These are phyloP conservation scores for Chaenogobius annularis DNA, from an alignment of 2,113 vertebrate species.

Conservation along the genomic window DNA sequence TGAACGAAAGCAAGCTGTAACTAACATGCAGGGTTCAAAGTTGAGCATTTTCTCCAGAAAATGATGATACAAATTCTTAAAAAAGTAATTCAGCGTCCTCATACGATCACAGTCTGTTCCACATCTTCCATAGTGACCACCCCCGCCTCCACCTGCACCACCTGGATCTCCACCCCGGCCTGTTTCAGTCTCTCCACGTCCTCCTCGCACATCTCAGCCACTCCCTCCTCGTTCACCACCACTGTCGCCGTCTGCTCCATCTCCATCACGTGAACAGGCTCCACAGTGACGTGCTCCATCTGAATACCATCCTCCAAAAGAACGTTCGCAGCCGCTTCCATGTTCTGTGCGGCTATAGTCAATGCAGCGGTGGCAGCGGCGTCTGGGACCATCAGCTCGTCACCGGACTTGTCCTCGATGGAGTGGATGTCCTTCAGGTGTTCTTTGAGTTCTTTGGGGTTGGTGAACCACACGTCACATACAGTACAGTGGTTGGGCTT, in stretches of 20 bases:
- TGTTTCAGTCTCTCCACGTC: constrained; percentile 81
- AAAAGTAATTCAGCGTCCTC: constrained; percentile 20
- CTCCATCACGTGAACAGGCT: constrained; percentile 72
- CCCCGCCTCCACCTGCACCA: constrained; percentile 77
- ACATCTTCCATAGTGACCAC: constrained; percentile 54
- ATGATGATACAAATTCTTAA: constrained; percentile 9
- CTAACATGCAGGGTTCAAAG: constrained; percentile 43
- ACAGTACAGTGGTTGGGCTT: constrained; percentile 97
- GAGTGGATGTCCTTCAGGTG: constrained; percentile 87
- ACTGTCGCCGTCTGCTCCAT: constrained; percentile 85
- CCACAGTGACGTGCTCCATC: constrained; percentile 82
- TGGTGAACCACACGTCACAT: constrained; percentile 97
- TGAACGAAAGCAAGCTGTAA: constrained; percentile 28
- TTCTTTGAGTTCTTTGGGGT: constrained; percentile 84
- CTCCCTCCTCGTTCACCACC: constrained; percentile 83
- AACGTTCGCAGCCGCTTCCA: constrained; percentile 77
- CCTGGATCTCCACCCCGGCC: constrained; percentile 76
- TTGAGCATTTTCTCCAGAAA: constrained; percentile 2
- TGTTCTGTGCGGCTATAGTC: constrained; percentile 76
- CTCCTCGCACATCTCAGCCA: constrained; percentile 83
- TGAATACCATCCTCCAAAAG: constrained; percentile 87
- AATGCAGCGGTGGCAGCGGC: constrained; percentile 71
- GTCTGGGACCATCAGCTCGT: constrained; percentile 82
- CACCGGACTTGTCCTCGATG: constrained; percentile 73
- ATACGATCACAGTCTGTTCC: constrained; percentile 55